Base-by-base conservation (phyloP, 1,140 invertebrate species). In the Hyles euphorbiae region DNA sequence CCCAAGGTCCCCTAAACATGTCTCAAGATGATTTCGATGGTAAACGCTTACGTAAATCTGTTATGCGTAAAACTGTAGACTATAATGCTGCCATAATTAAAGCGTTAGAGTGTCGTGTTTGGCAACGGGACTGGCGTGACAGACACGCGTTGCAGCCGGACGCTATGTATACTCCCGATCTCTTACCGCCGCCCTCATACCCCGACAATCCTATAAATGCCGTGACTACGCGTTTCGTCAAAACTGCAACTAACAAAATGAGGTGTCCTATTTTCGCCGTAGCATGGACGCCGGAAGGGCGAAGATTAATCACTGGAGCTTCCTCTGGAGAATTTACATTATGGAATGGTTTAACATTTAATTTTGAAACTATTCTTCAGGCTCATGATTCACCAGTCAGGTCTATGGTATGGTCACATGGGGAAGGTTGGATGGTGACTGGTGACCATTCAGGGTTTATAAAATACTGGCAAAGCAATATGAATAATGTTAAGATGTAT, bases 401-500 rank as follows among this genome's bases (percentile, higher is more conserved):
- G 58, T 97, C 98, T 12, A 99, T 99, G 98, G 96, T 98, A 9
- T 99, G 99, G 99, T 99, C 98, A 44, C 97, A 99, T 83, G 99
- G 98, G 82, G 98, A 99, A 90, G 94, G 96, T 68, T 99, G 99
- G 99, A 98, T 99, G 97, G 96, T 99, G 47, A 99, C 98, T 0
- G 99, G 97, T 8, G 99, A 99, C 90, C 98, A 99, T 83, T 94
- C 95, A 50, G 99, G 99, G 40, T 99, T 97, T 83, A 97, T 99
- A 48, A 99, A 99, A 81, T 99, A 99, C 91, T 99, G 99, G 99
- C 99, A 99, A 92, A 98, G 97, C 68, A 99, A 99, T 90, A 99
- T 99, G 98, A 99, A 99, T 91, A 99, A 99, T 91, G 99, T 99
- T 12, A 99, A 99, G 93, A 99, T 99, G 97, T 99, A 98, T 92